phyloP scores from a whole-genome alignment of 2,797 vertebrate genomes.

The Brachymystax lenok region DNA sequence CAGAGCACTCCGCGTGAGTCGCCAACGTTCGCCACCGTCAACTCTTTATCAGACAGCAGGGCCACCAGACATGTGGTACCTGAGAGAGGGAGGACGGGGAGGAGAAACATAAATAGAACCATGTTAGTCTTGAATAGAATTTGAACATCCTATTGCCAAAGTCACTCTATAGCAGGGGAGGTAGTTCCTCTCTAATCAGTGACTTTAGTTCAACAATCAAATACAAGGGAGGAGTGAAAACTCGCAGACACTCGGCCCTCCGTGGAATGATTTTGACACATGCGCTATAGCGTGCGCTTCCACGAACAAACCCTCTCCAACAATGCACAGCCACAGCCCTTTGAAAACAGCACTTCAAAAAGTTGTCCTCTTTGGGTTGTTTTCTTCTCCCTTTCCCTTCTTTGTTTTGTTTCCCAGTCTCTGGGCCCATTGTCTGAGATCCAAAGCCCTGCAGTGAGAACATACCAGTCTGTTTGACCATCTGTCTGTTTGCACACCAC shows the following conservation, averaged over 20 bases:
- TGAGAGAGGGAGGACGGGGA: conserved; percentile 47
- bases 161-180: background rate
- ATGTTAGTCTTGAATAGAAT: background rate
- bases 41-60: conserved; percentile 90
- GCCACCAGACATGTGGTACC: conserved; percentile 95
- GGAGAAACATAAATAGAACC: background rate
- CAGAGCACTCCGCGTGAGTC: conserved; percentile 94
- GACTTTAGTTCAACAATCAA: no score
- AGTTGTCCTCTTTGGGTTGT: conserved; percentile 25
- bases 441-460: conserved; percentile 58
- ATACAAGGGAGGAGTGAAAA: no score
- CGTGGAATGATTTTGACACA: no score
- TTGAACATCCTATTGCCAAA: background rate
- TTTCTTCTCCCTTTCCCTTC: conserved; percentile 51
- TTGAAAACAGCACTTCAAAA: conserved; percentile 30
- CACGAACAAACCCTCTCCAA: conserved; percentile 15
- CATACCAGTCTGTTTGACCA: conserved; percentile 63
- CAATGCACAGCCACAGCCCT: conserved; percentile 25
- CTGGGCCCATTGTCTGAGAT: conserved; percentile 59
- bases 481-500: conserved; percentile 44
- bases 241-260: no score
- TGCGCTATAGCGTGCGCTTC: background rate
- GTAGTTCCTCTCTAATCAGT: no score
- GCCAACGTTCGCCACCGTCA: conserved; percentile 95
- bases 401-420: conserved; percentile 58